Percentiles rank a stretch among this genome's conserved stretches.
These are phyloP conservation scores for Sycophila sp. DNA, from an alignment of 1,140 invertebrate species.

Conservation along the genomic window DNA sequence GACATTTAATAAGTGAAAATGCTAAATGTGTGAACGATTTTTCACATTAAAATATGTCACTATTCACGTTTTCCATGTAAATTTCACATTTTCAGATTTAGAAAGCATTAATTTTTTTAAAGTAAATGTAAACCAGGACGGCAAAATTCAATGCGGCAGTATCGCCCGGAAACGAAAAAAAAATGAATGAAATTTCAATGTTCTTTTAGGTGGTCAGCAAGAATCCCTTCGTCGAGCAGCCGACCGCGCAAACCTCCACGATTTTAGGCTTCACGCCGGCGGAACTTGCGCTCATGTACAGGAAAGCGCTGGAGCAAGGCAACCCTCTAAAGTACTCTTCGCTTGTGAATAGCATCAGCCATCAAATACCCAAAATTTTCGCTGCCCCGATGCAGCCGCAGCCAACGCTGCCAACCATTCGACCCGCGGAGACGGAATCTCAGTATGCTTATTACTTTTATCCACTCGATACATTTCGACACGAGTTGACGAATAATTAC, in stretches of 20 bases:
- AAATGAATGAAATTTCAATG: too few relatives aligned
- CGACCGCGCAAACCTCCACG: neutral
- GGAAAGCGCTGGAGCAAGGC: constrained; percentile 22
- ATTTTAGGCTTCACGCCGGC: constrained; percentile 4
- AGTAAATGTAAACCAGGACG: too few relatives aligned
- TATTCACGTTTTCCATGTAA: too few relatives aligned
- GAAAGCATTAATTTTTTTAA: too few relatives aligned
- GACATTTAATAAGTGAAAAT: too few relatives aligned
- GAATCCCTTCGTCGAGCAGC: too few relatives aligned
- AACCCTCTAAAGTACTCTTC: constrained; percentile 7
- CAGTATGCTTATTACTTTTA: constrained; percentile 38
- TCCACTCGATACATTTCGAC: constrained; percentile 28
- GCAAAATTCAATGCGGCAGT: too few relatives aligned
- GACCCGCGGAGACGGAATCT: neutral
- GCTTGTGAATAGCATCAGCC: constrained; percentile 3
- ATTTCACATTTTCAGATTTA: too few relatives aligned
- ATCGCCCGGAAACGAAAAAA: too few relatives aligned
- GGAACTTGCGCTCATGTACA: constrained; percentile 31
- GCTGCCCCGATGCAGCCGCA: neutral
- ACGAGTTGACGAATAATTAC: constrained; percentile 16
- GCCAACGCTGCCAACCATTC: neutral
- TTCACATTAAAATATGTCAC: too few relatives aligned
- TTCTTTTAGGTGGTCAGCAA: too few relatives aligned
- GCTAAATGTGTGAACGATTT: too few relatives aligned
- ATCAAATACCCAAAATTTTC: neutral